Evolutionary conservation across 2,113 vertebrate species (phyloP), one percentile per base, ranked within the genome.

Genomic region (Furnarius figulus): DNA sequence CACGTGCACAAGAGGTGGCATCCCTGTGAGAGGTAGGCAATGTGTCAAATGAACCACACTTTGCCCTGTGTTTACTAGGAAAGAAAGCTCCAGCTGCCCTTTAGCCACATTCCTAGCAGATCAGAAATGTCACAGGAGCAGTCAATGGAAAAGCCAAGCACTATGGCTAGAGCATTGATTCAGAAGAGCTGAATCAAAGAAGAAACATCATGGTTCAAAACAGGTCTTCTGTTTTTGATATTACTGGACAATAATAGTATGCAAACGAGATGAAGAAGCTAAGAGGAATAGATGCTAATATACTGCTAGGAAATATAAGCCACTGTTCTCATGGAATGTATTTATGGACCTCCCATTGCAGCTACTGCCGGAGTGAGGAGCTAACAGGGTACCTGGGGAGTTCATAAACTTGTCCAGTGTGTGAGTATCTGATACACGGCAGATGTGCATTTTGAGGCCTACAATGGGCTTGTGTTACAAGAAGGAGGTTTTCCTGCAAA

Each of bases 51-150:
- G 62, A 87, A 63, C 55, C 65, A 84, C 31, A 74, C 90, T 90
- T 93, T 95, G 93, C 67, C 91, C 91, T 66, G 23, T 40, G 71
- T 80, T 91, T 63, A 35, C 55, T 11, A 52, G 58, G 88, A 95
- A 88, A 55, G 78, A 94, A 87, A 77, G 30, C 63, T 88, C 33
- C 79, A 87, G 27, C 19, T 96, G 79, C 85, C 80, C 79, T 96
- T 95, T 92, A 94, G 56, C 56, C 85, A 92, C 93, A 96, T 96
- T 95, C 94, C 94, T 87, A 50, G 47, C 46, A 0, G 81, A 61
- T 91, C 96, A 91, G 75, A 91, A 95, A 96, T 96, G 73, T 92
- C 88, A n/a, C 30, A 33, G 76, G 68, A 92, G 90, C 92, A 95
- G 72, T 84, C 65, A 93, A 3, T 92, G 85, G 92, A 94, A 96